These are phyloP conservation scores for Syngnathus floridae DNA, from an alignment of 2,113 vertebrate genomes.

Conservation along the genomic window DNA sequence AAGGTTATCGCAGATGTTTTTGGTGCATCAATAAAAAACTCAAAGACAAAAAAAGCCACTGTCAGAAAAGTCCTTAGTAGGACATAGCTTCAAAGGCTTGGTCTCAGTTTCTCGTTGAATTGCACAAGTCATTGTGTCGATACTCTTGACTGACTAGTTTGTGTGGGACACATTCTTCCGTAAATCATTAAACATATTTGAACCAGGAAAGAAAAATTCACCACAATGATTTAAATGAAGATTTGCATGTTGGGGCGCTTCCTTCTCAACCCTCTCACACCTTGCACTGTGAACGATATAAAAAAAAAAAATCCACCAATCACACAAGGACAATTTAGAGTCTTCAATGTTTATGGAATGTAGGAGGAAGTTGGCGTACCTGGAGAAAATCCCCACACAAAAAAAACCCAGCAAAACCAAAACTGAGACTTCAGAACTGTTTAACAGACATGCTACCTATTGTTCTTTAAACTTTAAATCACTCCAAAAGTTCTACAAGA, in stretches of 20 bases:
- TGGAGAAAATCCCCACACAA: neutral
- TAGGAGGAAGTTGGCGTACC: neutral
- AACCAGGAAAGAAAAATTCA: neutral
- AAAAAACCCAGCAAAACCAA: neutral
- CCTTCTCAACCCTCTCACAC: neutral
- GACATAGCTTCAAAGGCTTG: neutral
- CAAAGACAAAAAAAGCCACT: neutral
- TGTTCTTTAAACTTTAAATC: no score
- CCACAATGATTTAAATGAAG: slow-evolving; percentile 2
- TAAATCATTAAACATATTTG: neutral
- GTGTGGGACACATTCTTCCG: neutral
- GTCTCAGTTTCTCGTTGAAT: neutral
- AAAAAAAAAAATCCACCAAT: no score
- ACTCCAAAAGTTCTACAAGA: no score
- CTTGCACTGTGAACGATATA: neutral
- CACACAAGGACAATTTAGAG: neutral
- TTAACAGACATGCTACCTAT: neutral
- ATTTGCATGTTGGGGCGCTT: neutral
- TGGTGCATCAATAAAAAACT: neutral
- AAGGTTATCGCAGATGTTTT: neutral
- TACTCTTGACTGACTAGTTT: neutral
- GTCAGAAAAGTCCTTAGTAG: neutral
- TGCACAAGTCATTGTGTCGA: neutral
- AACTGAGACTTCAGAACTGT: neutral
- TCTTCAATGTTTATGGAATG: neutral